These are phyloP conservation scores for Kryptolebias ocellatus DNA, from an alignment of 2,797 vertebrate species.

Conservation along the genomic window DNA sequence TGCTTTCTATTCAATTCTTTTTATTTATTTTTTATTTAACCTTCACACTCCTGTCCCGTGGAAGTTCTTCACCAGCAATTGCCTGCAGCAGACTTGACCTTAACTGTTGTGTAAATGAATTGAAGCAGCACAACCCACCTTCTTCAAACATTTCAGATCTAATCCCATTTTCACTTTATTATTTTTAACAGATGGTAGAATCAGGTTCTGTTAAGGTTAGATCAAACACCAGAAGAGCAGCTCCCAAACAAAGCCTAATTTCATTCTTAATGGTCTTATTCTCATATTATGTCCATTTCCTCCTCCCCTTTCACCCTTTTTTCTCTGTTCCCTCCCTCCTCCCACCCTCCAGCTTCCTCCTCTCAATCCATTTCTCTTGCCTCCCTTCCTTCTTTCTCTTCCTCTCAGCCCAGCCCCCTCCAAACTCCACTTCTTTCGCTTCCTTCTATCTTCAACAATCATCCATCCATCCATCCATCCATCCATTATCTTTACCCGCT, in stretches of 20 bases:
- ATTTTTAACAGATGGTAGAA: neutral
- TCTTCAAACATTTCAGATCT: constrained; percentile 5
- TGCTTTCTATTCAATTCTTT: neutral
- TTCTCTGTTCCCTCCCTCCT: constrained; percentile 4
- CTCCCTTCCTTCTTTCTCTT: constrained; percentile 2
- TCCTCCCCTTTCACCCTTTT: neutral
- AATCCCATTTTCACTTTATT: neutral
- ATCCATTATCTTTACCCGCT: too few species aligned
- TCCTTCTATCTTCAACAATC: constrained; percentile 10
- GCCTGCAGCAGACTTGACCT: constrained; percentile 45
- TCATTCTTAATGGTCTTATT: constrained; percentile 3
- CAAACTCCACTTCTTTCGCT: neutral
- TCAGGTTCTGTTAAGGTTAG: neutral
- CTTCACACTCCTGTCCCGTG: constrained; percentile 1
- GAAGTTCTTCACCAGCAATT: constrained; percentile 25
- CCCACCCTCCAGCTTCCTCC: constrained; percentile 2
- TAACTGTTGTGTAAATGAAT: constrained; percentile 50
- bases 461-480: too few species aligned
- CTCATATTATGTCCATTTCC: neutral
- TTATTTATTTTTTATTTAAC: neutral
- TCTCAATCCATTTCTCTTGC: constrained; percentile 1
- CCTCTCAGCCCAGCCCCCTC: neutral
- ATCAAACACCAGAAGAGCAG: constrained; percentile 10
- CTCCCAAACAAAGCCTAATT: constrained; percentile 25
- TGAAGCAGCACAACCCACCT: neutral